Base-by-base conservation (phyloP, 2,797 vertebrate genomes). In the Sorex maritimensis region DNA sequence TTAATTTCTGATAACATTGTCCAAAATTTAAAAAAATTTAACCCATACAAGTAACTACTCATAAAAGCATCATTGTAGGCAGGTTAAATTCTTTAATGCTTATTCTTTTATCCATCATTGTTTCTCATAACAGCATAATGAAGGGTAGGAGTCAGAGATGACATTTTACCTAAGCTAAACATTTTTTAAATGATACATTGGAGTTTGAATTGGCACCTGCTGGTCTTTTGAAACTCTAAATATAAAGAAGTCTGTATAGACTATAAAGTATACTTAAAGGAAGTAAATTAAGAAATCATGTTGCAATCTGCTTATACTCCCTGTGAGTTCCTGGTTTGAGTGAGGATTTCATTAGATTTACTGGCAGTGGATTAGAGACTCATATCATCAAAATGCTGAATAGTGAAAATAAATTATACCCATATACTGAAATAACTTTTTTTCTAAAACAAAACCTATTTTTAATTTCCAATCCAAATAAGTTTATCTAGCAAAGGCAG, bases 391-490 rank as follows among this genome's bases (percentile, higher is more conserved):
- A 75, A n/a, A 3, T 17, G 23, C 55, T 73, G 17, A 81, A 13
- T 15, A 78, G 8, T 52, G 61, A 61, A 26, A 7, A 71, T 49
- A 83, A 86, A 58, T 75, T 73, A 13, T 24, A 83, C 52, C 38
- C 82, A 30, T 65, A 41, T 71, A 67, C 7, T 58, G n/a, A 81
- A 55, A 61, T 61, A 77, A 41, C 58, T 78, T 92, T 90, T 41
- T 13, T 21, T 92, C 86, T 92, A 30, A 86, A 95, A 89, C n/a
- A 6, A 75, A 86, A 46, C 4, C 49, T 4, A 73, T 92, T 77
- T 72, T 81, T 4, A 91, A 91, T 93, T 77, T 67, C 8, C 38
- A 89, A 79, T 1, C 41, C 82, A 92, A 93, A 81, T 87, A 49
- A 90, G 55, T 78, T 92, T 85, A 91, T 49, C 24, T 61, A 63